phyloP scores from a whole-genome alignment of 2,888 invertebrate genomes.

The Crepidodera aurea region DNA sequence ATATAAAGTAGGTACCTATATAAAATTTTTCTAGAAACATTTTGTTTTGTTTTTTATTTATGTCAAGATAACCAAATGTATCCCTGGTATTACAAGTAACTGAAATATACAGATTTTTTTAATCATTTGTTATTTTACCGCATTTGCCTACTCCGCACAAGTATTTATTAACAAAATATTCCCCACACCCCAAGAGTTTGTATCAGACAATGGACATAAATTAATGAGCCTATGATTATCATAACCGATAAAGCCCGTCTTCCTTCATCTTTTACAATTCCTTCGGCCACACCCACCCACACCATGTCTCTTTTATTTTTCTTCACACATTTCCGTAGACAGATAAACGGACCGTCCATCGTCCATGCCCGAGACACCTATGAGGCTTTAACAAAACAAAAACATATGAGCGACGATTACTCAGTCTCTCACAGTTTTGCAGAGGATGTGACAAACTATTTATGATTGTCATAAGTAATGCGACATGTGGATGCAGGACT shows the following conservation, averaged over 20 bases:
- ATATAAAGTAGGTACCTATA: too few relatives aligned
- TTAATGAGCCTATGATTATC: not conserved
- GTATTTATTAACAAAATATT: not conserved
- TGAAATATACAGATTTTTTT: too few relatives aligned
- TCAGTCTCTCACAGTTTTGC: conserved; percentile 44
- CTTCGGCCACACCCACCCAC: conserved; percentile 4
- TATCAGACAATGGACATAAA: conserved; percentile 5
- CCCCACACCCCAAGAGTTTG: not conserved
- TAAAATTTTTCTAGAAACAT: too few relatives aligned
- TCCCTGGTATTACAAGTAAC: too few relatives aligned
- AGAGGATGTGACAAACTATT: conserved; percentile 48
- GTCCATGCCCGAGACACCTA: conserved; percentile 14
- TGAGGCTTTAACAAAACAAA: conserved; percentile 38
- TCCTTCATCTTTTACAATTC: conserved; percentile 10
- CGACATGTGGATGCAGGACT: conserved; percentile 42
- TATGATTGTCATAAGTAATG: conserved; percentile 49
- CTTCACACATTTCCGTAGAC: conserved; percentile 9
- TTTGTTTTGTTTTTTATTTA: too few relatives aligned
- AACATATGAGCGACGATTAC: conserved; percentile 42
- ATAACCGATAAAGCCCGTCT: conserved; percentile 1
- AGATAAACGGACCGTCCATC: conserved; percentile 1
- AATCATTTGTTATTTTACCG: too few relatives aligned
- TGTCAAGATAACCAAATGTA: too few relatives aligned
- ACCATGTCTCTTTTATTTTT: not conserved
- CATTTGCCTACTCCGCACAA: too few relatives aligned